Conservation (phyloP, 2,797 vertebrate species). For the Clarias pachynema region DNA sequence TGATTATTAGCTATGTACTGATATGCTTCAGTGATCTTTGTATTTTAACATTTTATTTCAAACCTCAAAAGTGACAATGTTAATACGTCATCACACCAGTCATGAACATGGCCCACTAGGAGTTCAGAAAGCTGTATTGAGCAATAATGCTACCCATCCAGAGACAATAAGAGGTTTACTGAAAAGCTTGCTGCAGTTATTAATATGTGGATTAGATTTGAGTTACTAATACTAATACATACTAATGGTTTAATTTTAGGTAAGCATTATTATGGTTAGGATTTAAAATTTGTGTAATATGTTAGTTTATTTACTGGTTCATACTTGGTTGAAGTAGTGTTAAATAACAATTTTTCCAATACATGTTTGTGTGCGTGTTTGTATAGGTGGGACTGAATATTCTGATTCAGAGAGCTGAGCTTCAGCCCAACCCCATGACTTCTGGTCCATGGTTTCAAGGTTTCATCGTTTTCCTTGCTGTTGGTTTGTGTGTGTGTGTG, state of each 20-base stretch:
- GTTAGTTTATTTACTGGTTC: neutral
- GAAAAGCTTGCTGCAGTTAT: neutral
- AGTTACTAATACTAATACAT: neutral
- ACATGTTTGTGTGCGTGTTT: constrained; percentile 20
- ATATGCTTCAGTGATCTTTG: neutral
- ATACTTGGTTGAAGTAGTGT: neutral
- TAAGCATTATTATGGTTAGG: neutral
- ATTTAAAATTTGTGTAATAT: neutral
- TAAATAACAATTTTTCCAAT: neutral
- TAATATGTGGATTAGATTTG: neutral
- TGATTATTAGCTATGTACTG: neutral
- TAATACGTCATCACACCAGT: neutral
- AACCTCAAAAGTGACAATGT: neutral
- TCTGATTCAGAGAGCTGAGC: constrained; percentile 83
- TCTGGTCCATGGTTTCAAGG: constrained; percentile 91
- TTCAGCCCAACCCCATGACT: constrained; percentile 85
- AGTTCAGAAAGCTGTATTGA: neutral
- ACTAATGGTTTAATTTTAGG: neutral
- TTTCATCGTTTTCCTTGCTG: constrained; percentile 77
- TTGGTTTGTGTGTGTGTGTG: constrained; percentile 47
- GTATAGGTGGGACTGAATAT: constrained; percentile 87
- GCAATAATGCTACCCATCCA: neutral
- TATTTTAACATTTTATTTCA: neutral
- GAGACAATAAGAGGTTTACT: neutral
- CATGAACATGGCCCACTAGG: neutral